These are phyloP conservation scores for Altica lythri DNA, from an alignment of 2,888 invertebrate species.

Conservation along the genomic window DNA sequence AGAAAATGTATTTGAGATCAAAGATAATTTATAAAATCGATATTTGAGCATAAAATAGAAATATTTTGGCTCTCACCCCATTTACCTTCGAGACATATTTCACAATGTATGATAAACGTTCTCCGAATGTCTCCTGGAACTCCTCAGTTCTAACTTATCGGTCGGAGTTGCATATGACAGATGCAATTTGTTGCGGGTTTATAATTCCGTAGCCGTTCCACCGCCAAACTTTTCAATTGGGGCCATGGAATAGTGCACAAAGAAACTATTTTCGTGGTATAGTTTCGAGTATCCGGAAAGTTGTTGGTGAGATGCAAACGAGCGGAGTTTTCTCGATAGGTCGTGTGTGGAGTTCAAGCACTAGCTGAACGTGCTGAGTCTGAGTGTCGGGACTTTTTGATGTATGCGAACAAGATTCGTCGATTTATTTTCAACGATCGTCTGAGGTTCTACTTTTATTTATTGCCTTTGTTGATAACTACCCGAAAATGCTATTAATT, in stretches of 20 bases:
- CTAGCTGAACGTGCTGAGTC: conserved; percentile 25
- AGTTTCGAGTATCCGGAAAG: conserved; percentile 16
- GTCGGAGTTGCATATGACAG: conserved; percentile 37
- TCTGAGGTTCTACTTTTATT: conserved; percentile 30
- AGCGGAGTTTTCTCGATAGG: conserved; percentile 15
- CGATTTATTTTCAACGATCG: conserved; percentile 23
- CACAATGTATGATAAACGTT: conserved; percentile 17
- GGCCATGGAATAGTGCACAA: conserved; percentile 1
- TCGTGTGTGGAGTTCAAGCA: conserved; percentile 2
- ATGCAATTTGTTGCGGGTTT: conserved; percentile 38
- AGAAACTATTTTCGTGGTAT: conserved; percentile 16
- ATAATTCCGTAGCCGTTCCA: conserved; percentile 29
- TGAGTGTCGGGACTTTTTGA: conserved; percentile 30
- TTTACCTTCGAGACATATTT: conserved; percentile 10
- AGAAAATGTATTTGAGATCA: no score
- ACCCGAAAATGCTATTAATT: conserved; percentile 24
- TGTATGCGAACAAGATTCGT: conserved; percentile 32
- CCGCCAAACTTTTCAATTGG: conserved; percentile 5
- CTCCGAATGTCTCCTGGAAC: conserved; percentile 9
- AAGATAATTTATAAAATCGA: no score
- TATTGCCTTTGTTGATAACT: conserved; percentile 31
- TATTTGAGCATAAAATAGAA: no score
- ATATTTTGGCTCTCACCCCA: conserved; percentile 6
- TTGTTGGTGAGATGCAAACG: conserved; percentile 20
- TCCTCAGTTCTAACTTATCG: conserved; percentile 16